Evolutionary conservation across 2,113 vertebrate genomes (phyloP).

Genomic region (Casuarius casuarius): DNA sequence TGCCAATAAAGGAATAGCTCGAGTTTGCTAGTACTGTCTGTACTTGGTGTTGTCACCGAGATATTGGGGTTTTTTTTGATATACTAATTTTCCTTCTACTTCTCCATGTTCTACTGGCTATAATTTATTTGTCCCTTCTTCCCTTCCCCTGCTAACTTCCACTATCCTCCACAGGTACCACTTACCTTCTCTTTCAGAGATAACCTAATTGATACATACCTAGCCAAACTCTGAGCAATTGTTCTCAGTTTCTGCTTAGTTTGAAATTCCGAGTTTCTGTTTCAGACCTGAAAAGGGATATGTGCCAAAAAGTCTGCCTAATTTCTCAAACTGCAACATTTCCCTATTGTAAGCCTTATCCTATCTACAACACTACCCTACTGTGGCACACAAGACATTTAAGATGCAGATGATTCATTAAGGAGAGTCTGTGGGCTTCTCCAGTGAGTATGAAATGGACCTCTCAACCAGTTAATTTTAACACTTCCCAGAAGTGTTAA

Average conservation of each 20-base stretch:
- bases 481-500: neutral
- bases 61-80: neutral
- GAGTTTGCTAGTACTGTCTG: neutral
- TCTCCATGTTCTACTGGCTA: neutral
- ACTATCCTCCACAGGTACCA: neutral
- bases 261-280: neutral
- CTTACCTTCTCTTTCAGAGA: neutral
- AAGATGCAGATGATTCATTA: neutral
- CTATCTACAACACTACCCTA: neutral
- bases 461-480: neutral
- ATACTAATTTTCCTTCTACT: neutral
- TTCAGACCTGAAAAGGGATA: neutral
- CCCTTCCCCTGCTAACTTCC: neutral
- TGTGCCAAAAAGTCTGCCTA: neutral
- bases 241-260: neutral
- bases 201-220: neutral
- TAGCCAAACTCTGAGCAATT: neutral
- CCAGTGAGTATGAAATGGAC: neutral
- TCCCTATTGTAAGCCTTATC: neutral
- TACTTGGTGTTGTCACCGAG: neutral
- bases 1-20: neutral
- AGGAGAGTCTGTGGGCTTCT: neutral
- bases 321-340: neutral
- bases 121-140: neutral
- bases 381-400: neutral